phyloP scores from a whole-genome alignment of 2,797 vertebrate species.

The Chaenodraco wilsoni region DNA sequence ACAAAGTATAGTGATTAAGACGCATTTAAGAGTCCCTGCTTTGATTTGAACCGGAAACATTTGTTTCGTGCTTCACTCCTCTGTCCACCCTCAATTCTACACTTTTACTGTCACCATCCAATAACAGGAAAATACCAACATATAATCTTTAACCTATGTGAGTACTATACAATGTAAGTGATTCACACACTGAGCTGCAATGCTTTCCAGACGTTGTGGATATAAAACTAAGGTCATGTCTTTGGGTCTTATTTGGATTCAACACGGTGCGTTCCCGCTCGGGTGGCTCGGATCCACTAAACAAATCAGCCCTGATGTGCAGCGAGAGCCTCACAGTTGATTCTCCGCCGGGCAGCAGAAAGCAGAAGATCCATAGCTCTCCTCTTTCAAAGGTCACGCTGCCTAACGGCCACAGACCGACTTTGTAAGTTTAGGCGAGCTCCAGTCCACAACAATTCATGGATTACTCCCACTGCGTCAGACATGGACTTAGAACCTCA shows the following conservation, averaged over 20 bases:
- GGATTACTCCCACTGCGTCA: constrained; percentile 64
- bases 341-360: constrained; percentile 38
- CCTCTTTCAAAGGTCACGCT: constrained; percentile 64
- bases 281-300: constrained; percentile 47
- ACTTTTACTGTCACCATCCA: background rate
- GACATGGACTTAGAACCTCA: constrained; percentile 44
- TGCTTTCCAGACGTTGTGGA: constrained; percentile 12
- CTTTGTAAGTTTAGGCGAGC: constrained; percentile 56
- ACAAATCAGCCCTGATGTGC: constrained; percentile 54
- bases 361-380: constrained; percentile 60
- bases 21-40: background rate
- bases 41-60: background rate
- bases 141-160: background rate
- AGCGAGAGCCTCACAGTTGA: constrained; percentile 51
- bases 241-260: constrained; percentile 64
- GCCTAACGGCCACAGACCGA: constrained; percentile 42
- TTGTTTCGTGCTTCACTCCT: background rate
- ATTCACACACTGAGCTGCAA: background rate
- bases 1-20: background rate
- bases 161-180: background rate
- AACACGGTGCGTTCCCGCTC: constrained; percentile 24
- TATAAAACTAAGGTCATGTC: constrained; percentile 21
- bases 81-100: background rate
- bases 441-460: constrained; percentile 55
- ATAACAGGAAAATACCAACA: background rate